Evolutionary conservation across 1,140 invertebrate genomes (phyloP), one percentile per base, ranked within the genome.

Genomic region (Leguminivora glycinivorella): DNA sequence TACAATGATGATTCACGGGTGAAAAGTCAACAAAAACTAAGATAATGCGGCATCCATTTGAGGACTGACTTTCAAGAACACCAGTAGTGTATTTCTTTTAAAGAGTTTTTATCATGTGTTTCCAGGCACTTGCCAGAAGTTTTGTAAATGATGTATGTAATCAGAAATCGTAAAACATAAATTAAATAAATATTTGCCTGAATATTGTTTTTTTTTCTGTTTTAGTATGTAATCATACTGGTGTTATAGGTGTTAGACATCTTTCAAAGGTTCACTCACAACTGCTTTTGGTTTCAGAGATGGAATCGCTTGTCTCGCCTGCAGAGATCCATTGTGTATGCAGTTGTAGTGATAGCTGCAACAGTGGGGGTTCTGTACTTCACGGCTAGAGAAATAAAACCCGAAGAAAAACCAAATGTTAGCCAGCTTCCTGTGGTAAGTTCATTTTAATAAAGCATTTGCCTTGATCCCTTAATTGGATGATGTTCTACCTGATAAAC

Each of bases 251-350:
- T 29, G 0, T 40, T 29, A 7, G 19, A 47, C 14, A 12, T 38
- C 34, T 14, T 38, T 56, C 47, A 47, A n/a, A 17, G n/a, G 17
- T n/a, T 47, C 10, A 12, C 2, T 12, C 12, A 38, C 34, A 14
- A 38, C 10, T 19, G 6, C 17, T 69, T n/a, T 74, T 75, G 70
- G 26, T 88, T 87, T 70, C 78, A 89, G 87, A 79, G 81, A 79
- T 89, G 83, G 85, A 89, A 89, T 77, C 84, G 80, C 12, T 72
- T 89, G 1, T 89, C 87, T 9, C 77, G 85, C 0, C 63, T 89
- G 4, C 87, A 89, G 67, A 79, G 86, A 67, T 83, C 87, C 1
- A 60, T 89, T 72, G 78, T 83, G 6, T 88, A 86, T 68, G 80
- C 75, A n/a, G 31, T 78, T 22, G 5, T 81, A 52, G 47, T 82